These are phyloP conservation scores for Cheilosia vernalis DNA, from an alignment of 2,888 invertebrate genomes.

Conservation along the genomic window DNA sequence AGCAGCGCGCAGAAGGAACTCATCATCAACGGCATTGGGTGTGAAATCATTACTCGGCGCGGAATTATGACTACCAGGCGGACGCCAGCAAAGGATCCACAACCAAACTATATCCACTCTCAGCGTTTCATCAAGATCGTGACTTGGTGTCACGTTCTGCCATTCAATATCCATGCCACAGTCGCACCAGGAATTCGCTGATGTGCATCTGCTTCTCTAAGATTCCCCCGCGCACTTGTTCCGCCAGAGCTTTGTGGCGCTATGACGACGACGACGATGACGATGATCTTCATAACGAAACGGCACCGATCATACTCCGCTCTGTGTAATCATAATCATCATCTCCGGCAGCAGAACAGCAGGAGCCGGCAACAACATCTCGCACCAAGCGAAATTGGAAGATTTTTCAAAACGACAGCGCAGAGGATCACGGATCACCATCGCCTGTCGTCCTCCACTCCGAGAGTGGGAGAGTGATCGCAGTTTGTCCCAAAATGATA, in stretches of 20 bases:
- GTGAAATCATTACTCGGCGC: constrained; percentile 68
- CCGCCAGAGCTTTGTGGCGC: constrained; percentile 57
- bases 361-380: constrained; percentile 60
- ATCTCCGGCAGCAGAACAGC: constrained; percentile 57
- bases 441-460: not conserved
- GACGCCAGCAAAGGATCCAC: not conserved
- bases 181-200: constrained; percentile 51
- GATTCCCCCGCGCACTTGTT: constrained; percentile 52
- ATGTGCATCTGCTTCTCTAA: constrained; percentile 41
- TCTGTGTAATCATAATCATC: constrained; percentile 66
- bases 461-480: constrained; percentile 47
- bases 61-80: constrained; percentile 69
- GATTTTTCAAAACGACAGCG: constrained; percentile 67
- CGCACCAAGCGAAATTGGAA: constrained; percentile 57
- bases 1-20: constrained; percentile 50
- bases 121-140: constrained; percentile 79
- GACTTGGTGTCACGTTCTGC: constrained; percentile 80
- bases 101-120: constrained; percentile 1
- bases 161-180: constrained; percentile 77
- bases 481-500: constrained; percentile 72
- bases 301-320: constrained; percentile 43
- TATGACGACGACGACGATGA: constrained; percentile 29
- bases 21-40: constrained; percentile 74
- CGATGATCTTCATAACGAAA: constrained; percentile 50
- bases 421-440: constrained; percentile 26